Evolutionary conservation across 2,797 vertebrate species (phyloP).

Genomic region (Notolabrus celidotus): DNA sequence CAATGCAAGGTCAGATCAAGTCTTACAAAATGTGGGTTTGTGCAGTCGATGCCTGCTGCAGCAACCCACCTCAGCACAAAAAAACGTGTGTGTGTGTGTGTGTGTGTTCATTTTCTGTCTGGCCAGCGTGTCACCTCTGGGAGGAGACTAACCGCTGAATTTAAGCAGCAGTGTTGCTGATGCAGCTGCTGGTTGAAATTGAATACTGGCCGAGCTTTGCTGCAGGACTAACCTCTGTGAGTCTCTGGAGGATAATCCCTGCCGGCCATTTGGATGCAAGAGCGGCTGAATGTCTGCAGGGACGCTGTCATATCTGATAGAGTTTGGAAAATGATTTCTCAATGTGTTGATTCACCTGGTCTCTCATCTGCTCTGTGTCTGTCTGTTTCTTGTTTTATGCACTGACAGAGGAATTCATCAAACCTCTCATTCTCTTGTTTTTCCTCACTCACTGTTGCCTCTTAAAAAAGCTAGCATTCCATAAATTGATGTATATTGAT

Average conservation of each 20-base stretch:
- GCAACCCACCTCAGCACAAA: neutral
- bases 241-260: constrained; percentile 52
- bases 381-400: neutral
- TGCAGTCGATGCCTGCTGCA: neutral
- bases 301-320: constrained; percentile 44
- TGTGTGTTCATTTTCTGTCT: constrained; percentile 23
- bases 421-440: too few relatives aligned
- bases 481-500: too few relatives aligned
- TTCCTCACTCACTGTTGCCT: too few relatives aligned
- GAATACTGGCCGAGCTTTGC: constrained; percentile 49
- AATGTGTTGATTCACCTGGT: constrained; percentile 9
- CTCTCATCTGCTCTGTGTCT: neutral
- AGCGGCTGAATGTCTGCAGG: constrained; percentile 24
- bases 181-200: constrained; percentile 73
- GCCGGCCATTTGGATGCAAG: constrained; percentile 47
- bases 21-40: neutral
- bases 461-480: too few relatives aligned
- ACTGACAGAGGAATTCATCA: neutral
- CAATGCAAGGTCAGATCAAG: neutral
- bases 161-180: constrained; percentile 66
- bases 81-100: constrained; percentile 8
- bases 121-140: constrained; percentile 50
- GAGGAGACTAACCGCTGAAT: constrained; percentile 42
- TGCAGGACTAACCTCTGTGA: constrained; percentile 51
- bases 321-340: constrained; percentile 50